Percentiles rank a stretch among this genome's conserved stretches.
These are phyloP conservation scores for Endomychus coccineus DNA, from an alignment of 2,888 invertebrate genomes.

Conservation along the genomic window DNA sequence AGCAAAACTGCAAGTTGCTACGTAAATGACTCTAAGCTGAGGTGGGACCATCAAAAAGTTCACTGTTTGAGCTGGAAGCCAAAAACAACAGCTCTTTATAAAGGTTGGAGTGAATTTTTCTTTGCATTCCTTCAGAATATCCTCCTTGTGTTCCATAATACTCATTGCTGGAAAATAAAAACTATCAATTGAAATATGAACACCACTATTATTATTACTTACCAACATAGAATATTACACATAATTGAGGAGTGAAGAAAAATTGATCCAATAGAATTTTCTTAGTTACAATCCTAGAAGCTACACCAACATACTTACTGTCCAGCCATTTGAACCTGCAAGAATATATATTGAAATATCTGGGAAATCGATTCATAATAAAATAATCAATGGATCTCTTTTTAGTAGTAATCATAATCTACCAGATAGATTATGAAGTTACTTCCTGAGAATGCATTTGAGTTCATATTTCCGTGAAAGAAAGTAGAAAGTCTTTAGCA, in stretches of 20 bases:
- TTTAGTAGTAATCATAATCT: too few species aligned
- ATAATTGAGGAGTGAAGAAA: constrained; percentile 63
- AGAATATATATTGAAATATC: too few species aligned
- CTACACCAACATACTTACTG: constrained; percentile 57
- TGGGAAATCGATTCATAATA: too few species aligned
- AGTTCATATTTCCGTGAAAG: too few species aligned
- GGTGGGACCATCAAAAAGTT: constrained; percentile 72
- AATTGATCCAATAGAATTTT: constrained; percentile 74
- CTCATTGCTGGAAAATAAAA: constrained; percentile 57
- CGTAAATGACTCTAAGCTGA: constrained; percentile 66
- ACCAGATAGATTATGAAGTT: too few species aligned
- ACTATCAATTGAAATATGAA: background rate
- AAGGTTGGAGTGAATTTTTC: constrained; percentile 67
- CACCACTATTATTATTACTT: constrained; percentile 35
- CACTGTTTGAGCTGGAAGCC: constrained; percentile 73
- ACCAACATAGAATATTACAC: constrained; percentile 67
- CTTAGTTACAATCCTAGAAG: constrained; percentile 53
- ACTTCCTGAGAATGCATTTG: too few species aligned
- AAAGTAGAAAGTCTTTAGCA: too few species aligned
- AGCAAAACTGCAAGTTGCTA: constrained; percentile 67
- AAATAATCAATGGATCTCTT: too few species aligned
- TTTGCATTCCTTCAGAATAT: constrained; percentile 63
- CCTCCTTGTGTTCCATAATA: constrained; percentile 61
- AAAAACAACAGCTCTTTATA: constrained; percentile 70
- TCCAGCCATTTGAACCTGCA: constrained; percentile 76